phyloP scores from a whole-genome alignment of 2,113 vertebrate species.

The Leptocoma aspasia region DNA sequence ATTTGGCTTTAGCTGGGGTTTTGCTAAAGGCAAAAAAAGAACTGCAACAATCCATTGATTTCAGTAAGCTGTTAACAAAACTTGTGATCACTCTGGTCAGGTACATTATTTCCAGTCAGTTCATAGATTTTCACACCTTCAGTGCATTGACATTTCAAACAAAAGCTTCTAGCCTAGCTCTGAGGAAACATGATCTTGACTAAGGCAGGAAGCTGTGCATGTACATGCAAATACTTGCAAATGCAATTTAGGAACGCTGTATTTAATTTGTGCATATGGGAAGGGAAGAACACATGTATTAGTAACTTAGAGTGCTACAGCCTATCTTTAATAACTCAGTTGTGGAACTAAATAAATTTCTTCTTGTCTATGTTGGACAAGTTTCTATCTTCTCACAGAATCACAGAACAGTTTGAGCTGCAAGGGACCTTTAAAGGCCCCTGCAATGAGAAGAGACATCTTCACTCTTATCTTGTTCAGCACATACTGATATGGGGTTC shows the following conservation, averaged over 20 bases:
- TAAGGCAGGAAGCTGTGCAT: neutral
- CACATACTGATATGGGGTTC: neutral
- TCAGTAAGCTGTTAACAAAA: conserved; percentile 4
- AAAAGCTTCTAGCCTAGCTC: neutral
- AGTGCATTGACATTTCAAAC: neutral
- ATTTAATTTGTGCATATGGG: neutral
- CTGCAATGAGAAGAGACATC: neutral
- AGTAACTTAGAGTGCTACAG: neutral
- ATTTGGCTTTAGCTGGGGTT: neutral
- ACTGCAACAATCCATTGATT: neutral
- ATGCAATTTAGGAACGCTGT: neutral
- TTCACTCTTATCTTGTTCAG: neutral
- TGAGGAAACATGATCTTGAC: neutral
- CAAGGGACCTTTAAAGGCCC: neutral
- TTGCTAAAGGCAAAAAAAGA: neutral
- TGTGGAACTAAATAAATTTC: neutral
- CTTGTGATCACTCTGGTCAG: neutral
- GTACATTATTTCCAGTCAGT: neutral
- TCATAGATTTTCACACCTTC: neutral
- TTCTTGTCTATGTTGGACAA: neutral
- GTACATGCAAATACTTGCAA: neutral
- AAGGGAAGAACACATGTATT: neutral
- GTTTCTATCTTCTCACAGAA: neutral
- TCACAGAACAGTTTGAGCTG: neutral
- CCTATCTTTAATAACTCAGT: neutral